Conservation (phyloP, 2,113 vertebrate species). For the Campylorhamphus procurvoides region DNA sequence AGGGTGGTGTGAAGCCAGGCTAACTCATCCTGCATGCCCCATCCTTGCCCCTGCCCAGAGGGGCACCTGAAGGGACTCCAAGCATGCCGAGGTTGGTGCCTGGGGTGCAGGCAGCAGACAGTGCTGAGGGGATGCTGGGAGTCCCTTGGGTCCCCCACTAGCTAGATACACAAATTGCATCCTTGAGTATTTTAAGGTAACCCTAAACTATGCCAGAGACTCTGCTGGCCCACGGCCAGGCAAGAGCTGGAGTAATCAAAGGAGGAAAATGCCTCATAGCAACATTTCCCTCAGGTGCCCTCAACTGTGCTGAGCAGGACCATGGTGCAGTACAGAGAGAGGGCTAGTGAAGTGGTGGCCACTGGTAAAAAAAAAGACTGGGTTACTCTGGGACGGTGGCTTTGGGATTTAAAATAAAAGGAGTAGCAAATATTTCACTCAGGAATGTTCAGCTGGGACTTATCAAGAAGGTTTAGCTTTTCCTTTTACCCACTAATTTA, state of each 20-base stretch:
- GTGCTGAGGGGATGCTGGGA: neutral
- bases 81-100: rapidly evolving
- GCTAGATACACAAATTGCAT: neutral
- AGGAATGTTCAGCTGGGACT: neutral
- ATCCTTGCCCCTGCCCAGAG: neutral
- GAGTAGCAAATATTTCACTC: neutral
- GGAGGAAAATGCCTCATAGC: neutral
- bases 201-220: neutral
- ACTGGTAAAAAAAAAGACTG: neutral
- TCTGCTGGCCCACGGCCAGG: neutral
- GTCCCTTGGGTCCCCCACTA: neutral
- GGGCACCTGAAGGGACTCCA: neutral
- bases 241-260: neutral
- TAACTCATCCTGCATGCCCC: rapidly evolving
- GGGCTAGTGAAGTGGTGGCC: neutral
- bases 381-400: neutral
- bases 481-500: neutral
- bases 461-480: neutral
- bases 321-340: neutral
- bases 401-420: neutral
- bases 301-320: neutral
- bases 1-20: neutral
- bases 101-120: rapidly evolving
- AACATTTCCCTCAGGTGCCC: neutral
- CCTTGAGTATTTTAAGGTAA: neutral